Conservation (phyloP, 2,113 vertebrate genomes). For the Sprattus sprattus region DNA sequence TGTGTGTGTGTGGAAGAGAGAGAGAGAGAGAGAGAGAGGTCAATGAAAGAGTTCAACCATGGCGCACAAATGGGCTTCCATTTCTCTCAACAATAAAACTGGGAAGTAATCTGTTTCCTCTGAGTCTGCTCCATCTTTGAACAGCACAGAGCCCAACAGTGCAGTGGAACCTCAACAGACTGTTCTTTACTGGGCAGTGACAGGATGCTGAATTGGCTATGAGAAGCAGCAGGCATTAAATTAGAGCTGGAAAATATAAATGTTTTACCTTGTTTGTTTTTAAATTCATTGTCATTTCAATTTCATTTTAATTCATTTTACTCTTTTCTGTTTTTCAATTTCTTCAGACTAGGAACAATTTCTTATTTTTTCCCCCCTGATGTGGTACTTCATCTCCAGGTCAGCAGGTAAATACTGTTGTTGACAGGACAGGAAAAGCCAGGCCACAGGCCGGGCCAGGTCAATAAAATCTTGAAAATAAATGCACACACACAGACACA, state of each 20-base stretch:
- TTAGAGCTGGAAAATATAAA: neutral
- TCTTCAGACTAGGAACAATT: neutral
- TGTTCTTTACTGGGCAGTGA: constrained; percentile 18
- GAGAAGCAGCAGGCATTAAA: neutral
- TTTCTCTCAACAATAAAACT: neutral
- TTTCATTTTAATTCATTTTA: neutral
- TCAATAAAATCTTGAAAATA: no score
- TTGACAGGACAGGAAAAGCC: no score
- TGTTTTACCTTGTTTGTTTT: neutral
- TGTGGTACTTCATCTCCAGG: neutral
- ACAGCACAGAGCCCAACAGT: no score
- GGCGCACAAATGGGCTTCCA: neutral
- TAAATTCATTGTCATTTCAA: neutral
- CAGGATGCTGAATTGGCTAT: neutral
- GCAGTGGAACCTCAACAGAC: neutral
- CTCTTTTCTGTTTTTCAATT: neutral
- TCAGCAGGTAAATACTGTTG: no score
- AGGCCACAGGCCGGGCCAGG: no score
- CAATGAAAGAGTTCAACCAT: neutral
- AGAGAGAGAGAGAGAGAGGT: neutral
- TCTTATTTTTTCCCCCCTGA: no score
- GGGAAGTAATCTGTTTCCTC: neutral
- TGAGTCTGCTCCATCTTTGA: no score
- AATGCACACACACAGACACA: no score
- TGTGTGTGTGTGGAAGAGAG: neutral